Percentiles rank a stretch among this genome's conserved stretches.
Conservation (phyloP, 2,888 invertebrate species). For the Sarcophaga subvicina region DNA sequence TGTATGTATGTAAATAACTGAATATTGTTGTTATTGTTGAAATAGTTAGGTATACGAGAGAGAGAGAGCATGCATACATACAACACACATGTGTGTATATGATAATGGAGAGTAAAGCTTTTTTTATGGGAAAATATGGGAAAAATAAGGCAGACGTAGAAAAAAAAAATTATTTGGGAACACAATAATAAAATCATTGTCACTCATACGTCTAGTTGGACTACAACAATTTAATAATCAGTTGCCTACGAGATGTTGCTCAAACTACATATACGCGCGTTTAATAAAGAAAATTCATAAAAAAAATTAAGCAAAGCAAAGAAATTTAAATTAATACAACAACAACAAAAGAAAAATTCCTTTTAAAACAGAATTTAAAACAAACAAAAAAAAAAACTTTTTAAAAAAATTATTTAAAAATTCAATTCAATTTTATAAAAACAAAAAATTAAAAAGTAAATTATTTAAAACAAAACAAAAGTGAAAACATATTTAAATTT, state of each 20-base stretch:
- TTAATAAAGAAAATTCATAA: conserved; percentile 20
- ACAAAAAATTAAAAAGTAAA: too few relatives aligned
- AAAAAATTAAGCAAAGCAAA: conserved; percentile 31
- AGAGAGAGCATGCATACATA: background rate
- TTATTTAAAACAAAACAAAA: background rate
- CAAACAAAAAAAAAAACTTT: background rate
- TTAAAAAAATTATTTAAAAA: background rate
- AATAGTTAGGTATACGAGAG: background rate
- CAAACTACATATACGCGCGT: conserved; percentile 61
- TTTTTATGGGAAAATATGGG: conserved; percentile 20
- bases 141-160: background rate
- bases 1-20: background rate
- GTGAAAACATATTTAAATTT: background rate
- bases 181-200: conserved; percentile 54
- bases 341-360: background rate
- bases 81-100: background rate
- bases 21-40: background rate
- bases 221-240: conserved; percentile 65
- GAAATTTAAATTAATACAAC: conserved; percentile 10
- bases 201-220: conserved; percentile 57
- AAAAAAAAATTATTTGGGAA: background rate
- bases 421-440: background rate
- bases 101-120: conserved; percentile 22
- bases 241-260: conserved; percentile 67
- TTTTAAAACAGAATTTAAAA: too few relatives aligned